These are phyloP conservation scores for Allygus modestus DNA, from an alignment of 2,888 invertebrate genomes.

Conservation along the genomic window DNA sequence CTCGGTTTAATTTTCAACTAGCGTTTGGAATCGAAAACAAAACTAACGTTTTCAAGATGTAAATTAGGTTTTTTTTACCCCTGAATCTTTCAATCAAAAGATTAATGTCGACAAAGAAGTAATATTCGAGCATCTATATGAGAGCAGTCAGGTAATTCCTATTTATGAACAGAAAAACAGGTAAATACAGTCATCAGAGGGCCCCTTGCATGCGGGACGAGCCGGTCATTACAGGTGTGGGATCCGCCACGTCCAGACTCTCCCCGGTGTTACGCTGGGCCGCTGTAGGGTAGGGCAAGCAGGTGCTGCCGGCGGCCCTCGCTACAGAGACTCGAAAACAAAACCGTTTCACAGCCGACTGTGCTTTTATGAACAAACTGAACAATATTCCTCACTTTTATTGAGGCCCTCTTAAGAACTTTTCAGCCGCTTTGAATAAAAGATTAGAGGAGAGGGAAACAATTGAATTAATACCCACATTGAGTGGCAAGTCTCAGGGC, in stretches of 20 bases:
- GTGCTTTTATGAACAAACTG: constrained; percentile 44
- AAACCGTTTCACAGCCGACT: constrained; percentile 19
- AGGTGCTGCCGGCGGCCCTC: neutral
- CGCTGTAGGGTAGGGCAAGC: neutral
- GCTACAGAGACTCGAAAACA: neutral
- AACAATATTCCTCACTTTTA: constrained; percentile 56
- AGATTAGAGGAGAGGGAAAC: constrained; percentile 58
- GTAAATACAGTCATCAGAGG: constrained; percentile 3
- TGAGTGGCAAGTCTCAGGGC: constrained; percentile 7
- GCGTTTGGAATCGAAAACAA: no score
- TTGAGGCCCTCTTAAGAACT: constrained; percentile 50
- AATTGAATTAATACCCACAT: constrained; percentile 55
- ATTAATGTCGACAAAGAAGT: neutral
- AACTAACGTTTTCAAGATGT: neutral
- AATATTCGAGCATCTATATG: neutral
- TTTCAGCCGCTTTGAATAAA: constrained; percentile 60
- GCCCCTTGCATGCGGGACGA: neutral
- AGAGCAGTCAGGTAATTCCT: neutral
- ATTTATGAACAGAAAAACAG: neutral
- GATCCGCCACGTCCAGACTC: neutral
- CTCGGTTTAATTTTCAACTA: no score
- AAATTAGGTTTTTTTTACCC: neutral
- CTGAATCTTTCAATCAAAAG: neutral
- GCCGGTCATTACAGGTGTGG: constrained; percentile 5
- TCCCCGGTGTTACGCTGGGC: neutral